Evolutionary conservation across 2,888 invertebrate species (phyloP), one percentile per base, ranked within the genome.

Genomic region (Podotricha telesiphe): DNA sequence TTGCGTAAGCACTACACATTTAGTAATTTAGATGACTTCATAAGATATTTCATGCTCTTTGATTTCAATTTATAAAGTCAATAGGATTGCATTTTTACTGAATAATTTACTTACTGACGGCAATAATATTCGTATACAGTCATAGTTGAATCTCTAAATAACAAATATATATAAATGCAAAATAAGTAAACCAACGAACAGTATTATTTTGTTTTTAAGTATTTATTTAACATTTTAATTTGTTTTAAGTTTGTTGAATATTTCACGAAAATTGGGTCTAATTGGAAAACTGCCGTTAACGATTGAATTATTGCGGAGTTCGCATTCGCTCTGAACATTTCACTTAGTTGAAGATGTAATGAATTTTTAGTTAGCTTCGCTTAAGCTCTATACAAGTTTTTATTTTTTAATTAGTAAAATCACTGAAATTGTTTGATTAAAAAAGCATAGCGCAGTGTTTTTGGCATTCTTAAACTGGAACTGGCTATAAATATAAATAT

Each of bases 251-350:
- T 28, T 50, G 48, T 61, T 61, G 34, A 34, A 62, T 47, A 37
- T 48, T 42, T 59, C 11, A 19, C 34, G 47, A 34, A 15, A 62
- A 48, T 62, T 62, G 48, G 62, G 48, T 62, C 48, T 0, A 50
- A 62, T 48, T 20, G 47, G 48, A 62, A 62, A 62, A 62, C 48
- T 62, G n/a, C 37, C 48, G 48, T 48, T 62, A 48, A 62, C 62
- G 48, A 62, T 62, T 62, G 62, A 62, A 48, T 62, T 62, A 62
- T 62, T 34, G 48, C 19, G 37, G 48, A 62, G 62, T 62, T 62
- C 62, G 37, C 47, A 48, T 47, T 62, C 53, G 20, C 20, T 53
- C 20, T 19, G 67, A 61, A 61, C 34, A 51, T 51, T 67, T 67
- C 53, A 45, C 20, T 17, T 53, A 61, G 67, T 61, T 67, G 37